A percentile compares a stretch with the other conserved stretches of the same genome.
Evolutionary conservation across 2,888 invertebrate species (phyloP).

Genomic region (Campoletis raptor): DNA sequence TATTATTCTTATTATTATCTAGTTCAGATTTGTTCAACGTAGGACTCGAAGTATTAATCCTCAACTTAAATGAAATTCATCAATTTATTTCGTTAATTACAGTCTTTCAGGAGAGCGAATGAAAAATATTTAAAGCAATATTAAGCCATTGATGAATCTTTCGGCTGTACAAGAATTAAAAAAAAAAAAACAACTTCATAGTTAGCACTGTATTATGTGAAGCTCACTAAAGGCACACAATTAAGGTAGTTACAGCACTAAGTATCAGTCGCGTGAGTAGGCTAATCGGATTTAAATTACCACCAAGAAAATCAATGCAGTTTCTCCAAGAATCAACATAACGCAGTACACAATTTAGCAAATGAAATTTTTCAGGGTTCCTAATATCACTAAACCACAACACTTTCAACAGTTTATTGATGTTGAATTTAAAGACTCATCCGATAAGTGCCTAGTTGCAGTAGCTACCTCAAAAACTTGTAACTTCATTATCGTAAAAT

Average conservation of each 20-base stretch:
- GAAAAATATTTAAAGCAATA: slow-evolving; percentile 59
- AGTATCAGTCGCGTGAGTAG: slow-evolving; percentile 25
- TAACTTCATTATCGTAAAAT: slow-evolving; percentile 47
- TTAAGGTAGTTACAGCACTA: slow-evolving; percentile 34
- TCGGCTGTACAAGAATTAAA: slow-evolving; percentile 20
- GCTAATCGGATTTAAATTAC: slow-evolving; percentile 8
- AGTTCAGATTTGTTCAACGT: slow-evolving; percentile 43
- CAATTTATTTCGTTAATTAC: slow-evolving; percentile 36
- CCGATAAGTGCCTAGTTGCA: slow-evolving; percentile 23
- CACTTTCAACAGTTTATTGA: not conserved
- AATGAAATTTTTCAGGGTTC: not conserved
- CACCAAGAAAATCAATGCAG: not conserved
- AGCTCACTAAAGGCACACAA: slow-evolving; percentile 39
- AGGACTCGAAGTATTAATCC: slow-evolving; percentile 31
- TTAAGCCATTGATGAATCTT: slow-evolving; percentile 33
- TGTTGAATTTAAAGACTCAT: not conserved
- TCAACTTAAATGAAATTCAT: slow-evolving; percentile 8
- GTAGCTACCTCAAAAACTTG: slow-evolving; percentile 24
- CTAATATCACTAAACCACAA: not conserved
- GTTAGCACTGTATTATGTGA: slow-evolving; percentile 48
- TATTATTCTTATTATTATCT: slow-evolving; percentile 20
- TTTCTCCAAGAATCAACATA: not conserved
- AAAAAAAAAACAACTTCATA: slow-evolving; percentile 26
- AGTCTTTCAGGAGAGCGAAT: slow-evolving; percentile 25
- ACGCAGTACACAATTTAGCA: not conserved